These are phyloP conservation scores for Carassius auratus DNA, from an alignment of 2,113 vertebrate species.

Conservation along the genomic window DNA sequence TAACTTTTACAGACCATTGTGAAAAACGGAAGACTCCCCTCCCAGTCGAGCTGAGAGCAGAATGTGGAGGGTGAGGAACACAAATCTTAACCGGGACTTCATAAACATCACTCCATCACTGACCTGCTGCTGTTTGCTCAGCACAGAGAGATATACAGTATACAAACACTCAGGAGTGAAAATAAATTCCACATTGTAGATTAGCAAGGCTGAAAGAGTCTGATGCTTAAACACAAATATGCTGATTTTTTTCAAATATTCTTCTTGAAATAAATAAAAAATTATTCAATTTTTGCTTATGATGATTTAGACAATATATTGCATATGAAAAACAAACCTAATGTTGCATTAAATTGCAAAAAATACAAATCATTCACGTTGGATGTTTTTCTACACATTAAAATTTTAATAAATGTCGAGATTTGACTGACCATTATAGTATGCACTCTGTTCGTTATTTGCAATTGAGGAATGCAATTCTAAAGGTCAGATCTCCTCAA, in stretches of 20 bases:
- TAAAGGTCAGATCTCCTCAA: slow-evolving; percentile 5
- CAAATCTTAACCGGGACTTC: neutral
- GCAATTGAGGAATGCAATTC: neutral
- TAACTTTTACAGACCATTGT: slow-evolving; percentile 44
- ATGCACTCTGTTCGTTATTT: too few species aligned
- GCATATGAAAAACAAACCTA: neutral
- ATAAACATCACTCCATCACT: slow-evolving; percentile 3
- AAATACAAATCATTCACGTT: neutral
- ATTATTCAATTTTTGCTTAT: neutral
- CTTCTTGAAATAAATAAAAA: neutral
- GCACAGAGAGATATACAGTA: neutral
- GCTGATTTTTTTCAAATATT: too few species aligned
- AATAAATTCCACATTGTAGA: neutral
- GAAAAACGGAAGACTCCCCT: slow-evolving; percentile 15
- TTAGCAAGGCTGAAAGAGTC: neutral
- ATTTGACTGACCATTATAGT: too few species aligned
- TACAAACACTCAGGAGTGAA: neutral
- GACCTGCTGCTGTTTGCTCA: neutral
- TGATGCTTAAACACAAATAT: neutral
- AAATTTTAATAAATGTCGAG: neutral
- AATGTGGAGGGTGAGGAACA: slow-evolving; percentile 2
- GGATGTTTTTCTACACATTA: neutral
- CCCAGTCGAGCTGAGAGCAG: slow-evolving; percentile 17
- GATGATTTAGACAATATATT: neutral
- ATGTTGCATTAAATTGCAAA: neutral